Evolutionary conservation across 2,888 invertebrate species (phyloP), one percentile per base, ranked within the genome.

Genomic region (Drosophila emarginata): DNA sequence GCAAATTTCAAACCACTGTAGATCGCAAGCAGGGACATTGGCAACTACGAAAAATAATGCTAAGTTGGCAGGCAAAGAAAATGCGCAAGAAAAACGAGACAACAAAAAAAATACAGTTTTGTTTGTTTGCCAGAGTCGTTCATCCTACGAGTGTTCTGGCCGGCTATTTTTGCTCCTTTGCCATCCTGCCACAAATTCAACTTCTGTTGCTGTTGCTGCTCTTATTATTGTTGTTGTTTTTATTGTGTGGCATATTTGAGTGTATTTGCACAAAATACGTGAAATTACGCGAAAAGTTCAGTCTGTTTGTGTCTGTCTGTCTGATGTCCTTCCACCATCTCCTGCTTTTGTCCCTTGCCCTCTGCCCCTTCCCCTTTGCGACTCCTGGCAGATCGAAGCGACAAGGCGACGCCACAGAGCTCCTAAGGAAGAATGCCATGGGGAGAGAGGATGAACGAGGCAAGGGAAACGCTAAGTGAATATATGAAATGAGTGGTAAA

Each of bases 261-360:
- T 72, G 81, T 83, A 83, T 81, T 81, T 83, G 79, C 78, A 78
- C 78, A 83, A 81, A 82, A 83, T 82, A 82, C 81, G 81, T 82
- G 81, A 83, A 82, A 82, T 83, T 82, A 81, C 81, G 81, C 84
- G 84, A 83, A 83, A 83, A 81, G 59, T 81, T 83, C 64, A 50
- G 50, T 50, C 61, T 28, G 58, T 64, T 60, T 11, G 11, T 32
- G 26, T 26, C 54, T 64, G 37, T 72, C 70, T 64, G 60, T 57
- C 71, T 61, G 28, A 39, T 64, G 65, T 50, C 61, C 56, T 56
- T 26, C 28, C 37, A 26, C 15, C 39, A 4, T 15, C 45, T 68
- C 28, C 56, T 56, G 50, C 61, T 57, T 1, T 11, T 15, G 15
- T 9, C n/a, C n/a, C 45, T 21, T 15, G 11, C 45, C 12, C 11